Conservation (phyloP, 30 jellyfish, hydroid and myxozoan species). For the Chironex yamaguchii region DNA sequence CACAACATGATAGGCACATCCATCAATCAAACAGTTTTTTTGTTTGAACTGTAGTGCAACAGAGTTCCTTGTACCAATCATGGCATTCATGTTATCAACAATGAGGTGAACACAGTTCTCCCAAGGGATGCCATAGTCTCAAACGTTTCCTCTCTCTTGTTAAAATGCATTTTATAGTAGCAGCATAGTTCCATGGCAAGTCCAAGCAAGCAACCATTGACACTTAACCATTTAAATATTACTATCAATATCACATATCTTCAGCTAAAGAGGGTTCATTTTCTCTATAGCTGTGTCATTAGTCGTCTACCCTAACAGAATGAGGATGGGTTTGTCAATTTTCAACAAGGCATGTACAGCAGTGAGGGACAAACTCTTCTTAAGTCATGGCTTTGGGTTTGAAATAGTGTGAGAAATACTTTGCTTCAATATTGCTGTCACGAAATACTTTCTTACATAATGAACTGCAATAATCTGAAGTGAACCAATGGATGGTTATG, state of each 20-base stretch:
- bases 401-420: constrained; percentile 44
- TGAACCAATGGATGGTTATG: constrained; percentile 55
- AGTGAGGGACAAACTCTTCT: constrained; percentile 48
- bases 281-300: constrained; percentile 78
- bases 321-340: constrained; percentile 56
- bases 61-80: constrained; percentile 68
- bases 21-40: constrained; percentile 52
- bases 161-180: too few relatives aligned
- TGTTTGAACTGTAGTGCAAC: constrained; percentile 29
- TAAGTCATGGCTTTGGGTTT: constrained; percentile 59
- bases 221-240: constrained; percentile 16
- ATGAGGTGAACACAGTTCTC: constrained; percentile 41
- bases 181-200: too few relatives aligned
- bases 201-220: too few relatives aligned
- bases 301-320: constrained; percentile 77
- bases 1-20: constrained; percentile 83
- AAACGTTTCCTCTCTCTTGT: too few relatives aligned
- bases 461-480: constrained; percentile 64
- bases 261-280: constrained; percentile 71
- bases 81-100: constrained; percentile 72
- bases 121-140: too few relatives aligned
- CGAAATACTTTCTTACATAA: constrained; percentile 55
- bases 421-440: constrained; percentile 58
- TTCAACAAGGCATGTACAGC: constrained; percentile 9
- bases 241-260: constrained; percentile 62